These are phyloP conservation scores for Scopus umbretta DNA, from an alignment of 2,113 vertebrate genomes.

Conservation along the genomic window DNA sequence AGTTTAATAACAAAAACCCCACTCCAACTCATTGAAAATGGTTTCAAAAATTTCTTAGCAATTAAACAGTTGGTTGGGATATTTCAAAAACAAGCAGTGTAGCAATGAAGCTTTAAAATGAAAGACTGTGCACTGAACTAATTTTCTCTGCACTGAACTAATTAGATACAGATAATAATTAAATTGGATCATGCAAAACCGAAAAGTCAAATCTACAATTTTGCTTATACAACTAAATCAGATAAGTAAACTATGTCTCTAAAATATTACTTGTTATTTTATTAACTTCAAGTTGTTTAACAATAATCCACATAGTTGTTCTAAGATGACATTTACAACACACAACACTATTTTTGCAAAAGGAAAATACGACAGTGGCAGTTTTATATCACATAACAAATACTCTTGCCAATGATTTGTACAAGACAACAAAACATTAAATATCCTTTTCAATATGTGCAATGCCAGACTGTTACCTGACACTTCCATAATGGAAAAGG, in stretches of 20 bases:
- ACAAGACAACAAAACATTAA: neutral
- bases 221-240: neutral
- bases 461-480: neutral
- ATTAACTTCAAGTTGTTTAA: neutral
- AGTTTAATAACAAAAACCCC: neutral
- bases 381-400: neutral
- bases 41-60: neutral
- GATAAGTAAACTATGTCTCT: neutral
- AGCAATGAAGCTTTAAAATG: neutral
- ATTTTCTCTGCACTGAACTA: neutral
- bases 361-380: neutral
- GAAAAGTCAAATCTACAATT: neutral
- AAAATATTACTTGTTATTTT: neutral
- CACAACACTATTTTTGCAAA: neutral
- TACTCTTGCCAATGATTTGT: neutral
- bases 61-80: neutral
- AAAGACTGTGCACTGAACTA: neutral
- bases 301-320: neutral
- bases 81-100: neutral
- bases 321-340: neutral
- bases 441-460: neutral
- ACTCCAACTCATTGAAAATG: neutral
- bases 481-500: neutral
- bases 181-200: neutral
- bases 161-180: neutral